Evolutionary conservation across 2,888 invertebrate genomes (phyloP).

Genomic region (Falcaria lacertinaria): DNA sequence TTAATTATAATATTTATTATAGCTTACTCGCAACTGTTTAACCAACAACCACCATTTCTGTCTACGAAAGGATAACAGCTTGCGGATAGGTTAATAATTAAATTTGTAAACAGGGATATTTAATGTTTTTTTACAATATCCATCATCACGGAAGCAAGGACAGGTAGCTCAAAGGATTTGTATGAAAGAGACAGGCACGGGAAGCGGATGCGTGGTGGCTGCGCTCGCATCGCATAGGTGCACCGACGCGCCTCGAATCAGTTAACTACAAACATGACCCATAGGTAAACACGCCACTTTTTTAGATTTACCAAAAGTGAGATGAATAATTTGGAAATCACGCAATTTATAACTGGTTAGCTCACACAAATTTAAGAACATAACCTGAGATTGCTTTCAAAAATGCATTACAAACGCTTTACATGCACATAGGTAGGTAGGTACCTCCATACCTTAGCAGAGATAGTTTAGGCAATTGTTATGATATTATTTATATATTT

Average conservation of each 20-base stretch:
- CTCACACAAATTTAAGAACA: not conserved
- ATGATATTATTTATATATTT: no score
- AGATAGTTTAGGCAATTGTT: no score
- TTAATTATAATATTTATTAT: no score
- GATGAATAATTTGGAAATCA: not conserved
- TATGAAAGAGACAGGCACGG: slow-evolving; percentile 51
- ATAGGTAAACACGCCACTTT: slow-evolving; percentile 34
- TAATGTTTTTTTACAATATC: slow-evolving; percentile 3
- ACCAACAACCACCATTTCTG: no score
- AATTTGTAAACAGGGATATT: no score
- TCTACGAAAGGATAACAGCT: no score
- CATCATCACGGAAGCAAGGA: slow-evolving; percentile 34
- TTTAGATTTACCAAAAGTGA: slow-evolving; percentile 15
- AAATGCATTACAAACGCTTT: no score
- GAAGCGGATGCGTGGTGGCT: slow-evolving; percentile 65
- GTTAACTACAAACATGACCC: slow-evolving; percentile 43
- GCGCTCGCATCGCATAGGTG: slow-evolving; percentile 47
- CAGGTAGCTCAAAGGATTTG: slow-evolving; percentile 34
- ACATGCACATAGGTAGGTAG: no score
- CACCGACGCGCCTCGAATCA: slow-evolving; percentile 38
- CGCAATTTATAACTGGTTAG: not conserved
- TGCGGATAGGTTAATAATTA: no score
- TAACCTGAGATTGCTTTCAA: no score
- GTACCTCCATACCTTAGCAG: no score
- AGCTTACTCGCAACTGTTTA: no score